These are phyloP conservation scores for Hypanus sabinus DNA, from an alignment of 2,113 vertebrate species.

Conservation along the genomic window DNA sequence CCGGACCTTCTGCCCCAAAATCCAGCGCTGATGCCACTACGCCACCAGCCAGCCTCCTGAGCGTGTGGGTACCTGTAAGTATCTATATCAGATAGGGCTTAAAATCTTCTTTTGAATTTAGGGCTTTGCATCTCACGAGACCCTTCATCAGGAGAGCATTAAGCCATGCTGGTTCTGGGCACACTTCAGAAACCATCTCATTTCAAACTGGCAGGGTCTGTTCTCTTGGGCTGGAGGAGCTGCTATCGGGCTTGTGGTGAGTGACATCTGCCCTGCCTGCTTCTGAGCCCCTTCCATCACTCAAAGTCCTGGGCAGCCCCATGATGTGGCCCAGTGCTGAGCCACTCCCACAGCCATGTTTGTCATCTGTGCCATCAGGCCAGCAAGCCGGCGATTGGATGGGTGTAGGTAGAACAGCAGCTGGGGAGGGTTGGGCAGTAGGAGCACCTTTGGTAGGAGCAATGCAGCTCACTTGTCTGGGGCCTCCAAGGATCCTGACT, in stretches of 20 bases:
- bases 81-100: too few species aligned
- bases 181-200: conserved; percentile 87
- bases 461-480: conserved; percentile 43
- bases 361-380: conserved; percentile 91
- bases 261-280: conserved; percentile 57
- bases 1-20: too few species aligned
- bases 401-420: conserved; percentile 53
- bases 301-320: conserved; percentile 73
- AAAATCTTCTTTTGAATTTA: too few species aligned
- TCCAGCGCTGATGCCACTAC: too few species aligned
- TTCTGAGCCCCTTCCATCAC: conserved; percentile 65
- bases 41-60: too few species aligned
- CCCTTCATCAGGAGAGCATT: conserved; percentile 55
- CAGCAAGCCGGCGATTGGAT: conserved; percentile 66
- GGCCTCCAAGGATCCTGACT: not conserved
- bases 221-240: conserved; percentile 46
- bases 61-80: too few species aligned
- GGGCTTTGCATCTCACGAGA: too few species aligned
- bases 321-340: conserved; percentile 80
- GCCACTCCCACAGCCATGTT: conserved; percentile 78
- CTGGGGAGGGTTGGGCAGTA: conserved; percentile 55
- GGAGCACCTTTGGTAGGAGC: conserved; percentile 46
- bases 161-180: conserved; percentile 77
- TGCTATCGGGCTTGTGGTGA: conserved; percentile 58
- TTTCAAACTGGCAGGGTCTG: conserved; percentile 80